phyloP scores from a whole-genome alignment of 1,140 invertebrate species.

The Drosophila suzukii region DNA sequence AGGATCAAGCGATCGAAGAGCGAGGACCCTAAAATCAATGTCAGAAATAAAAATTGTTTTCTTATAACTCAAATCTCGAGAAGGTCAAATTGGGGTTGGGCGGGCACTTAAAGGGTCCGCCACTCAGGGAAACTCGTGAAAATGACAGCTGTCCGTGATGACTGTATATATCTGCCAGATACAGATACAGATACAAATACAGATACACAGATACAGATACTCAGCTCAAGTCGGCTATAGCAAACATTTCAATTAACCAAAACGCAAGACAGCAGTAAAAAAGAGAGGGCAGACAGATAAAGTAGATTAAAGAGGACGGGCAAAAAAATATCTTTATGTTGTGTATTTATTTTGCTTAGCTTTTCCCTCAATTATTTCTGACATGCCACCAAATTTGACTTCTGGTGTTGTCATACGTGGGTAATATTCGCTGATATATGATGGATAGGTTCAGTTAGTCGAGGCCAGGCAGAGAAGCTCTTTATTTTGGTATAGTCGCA shows the following conservation, averaged over 20 bases:
- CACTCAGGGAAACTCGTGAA: slow-evolving; percentile 15
- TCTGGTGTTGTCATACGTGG: slow-evolving; percentile 28
- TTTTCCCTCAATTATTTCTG: slow-evolving; percentile 40
- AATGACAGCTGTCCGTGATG: slow-evolving; percentile 36
- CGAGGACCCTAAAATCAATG: not conserved
- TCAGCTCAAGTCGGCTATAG: slow-evolving; percentile 14
- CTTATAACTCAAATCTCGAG: slow-evolving; percentile 1
- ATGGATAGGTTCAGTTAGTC: slow-evolving; percentile 26
- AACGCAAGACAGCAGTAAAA: slow-evolving; percentile 23
- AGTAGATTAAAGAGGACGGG: slow-evolving; percentile 11
- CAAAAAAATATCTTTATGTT: slow-evolving; percentile 41
- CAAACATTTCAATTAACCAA: slow-evolving; percentile 44
- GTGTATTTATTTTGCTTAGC: slow-evolving; percentile 27
- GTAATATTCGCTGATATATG: slow-evolving; percentile 1
- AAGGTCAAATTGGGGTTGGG: slow-evolving; percentile 16
- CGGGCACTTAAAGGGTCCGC: slow-evolving; percentile 9
- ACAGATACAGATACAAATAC: not conserved
- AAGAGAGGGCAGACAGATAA: slow-evolving; percentile 8
- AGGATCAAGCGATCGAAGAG: slow-evolving; percentile 11
- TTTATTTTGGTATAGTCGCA: too few species aligned
- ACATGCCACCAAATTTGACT: slow-evolving; percentile 40
- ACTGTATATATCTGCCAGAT: slow-evolving; percentile 6
- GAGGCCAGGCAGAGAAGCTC: not conserved
- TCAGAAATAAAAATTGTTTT: not conserved
- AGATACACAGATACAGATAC: slow-evolving; percentile 1